Conservation (phyloP, 2,888 invertebrate genomes). For the Sphinx pinastri region DNA sequence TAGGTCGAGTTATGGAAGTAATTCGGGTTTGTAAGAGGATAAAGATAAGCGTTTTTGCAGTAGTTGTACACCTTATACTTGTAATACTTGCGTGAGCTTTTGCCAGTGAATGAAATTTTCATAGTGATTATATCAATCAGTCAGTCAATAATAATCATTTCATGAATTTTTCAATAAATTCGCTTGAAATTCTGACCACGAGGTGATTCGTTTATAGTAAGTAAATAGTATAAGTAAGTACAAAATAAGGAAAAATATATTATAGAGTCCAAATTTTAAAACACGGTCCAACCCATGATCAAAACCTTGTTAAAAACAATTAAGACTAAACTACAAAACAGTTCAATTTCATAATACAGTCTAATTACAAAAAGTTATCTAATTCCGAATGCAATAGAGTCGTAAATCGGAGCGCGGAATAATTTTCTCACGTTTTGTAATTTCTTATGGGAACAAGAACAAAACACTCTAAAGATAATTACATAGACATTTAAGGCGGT, state of each 20-base stretch:
- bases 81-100: too few species aligned
- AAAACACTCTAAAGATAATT: conserved; percentile 39
- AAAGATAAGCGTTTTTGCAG: background rate
- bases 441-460: conserved; percentile 45
- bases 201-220: too few species aligned
- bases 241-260: background rate
- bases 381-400: conserved; percentile 34
- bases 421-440: conserved; percentile 46
- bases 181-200: too few species aligned
- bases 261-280: background rate
- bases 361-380: conserved; percentile 28
- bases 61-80: too few species aligned
- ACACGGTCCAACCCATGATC: background rate
- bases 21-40: background rate
- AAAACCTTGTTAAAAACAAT: conserved; percentile 13
- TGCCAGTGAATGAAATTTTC: too few species aligned
- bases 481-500: conserved; percentile 19
- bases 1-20: background rate
- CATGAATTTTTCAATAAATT: too few species aligned
- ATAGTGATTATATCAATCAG: too few species aligned
- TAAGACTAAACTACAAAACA: conserved; percentile 8
- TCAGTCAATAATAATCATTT: too few species aligned
- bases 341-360: conserved; percentile 7
- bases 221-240: background rate
- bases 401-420: conserved; percentile 37